Conservation (phyloP, 2,113 vertebrate species). For the Sakesphorus luctuosus region DNA sequence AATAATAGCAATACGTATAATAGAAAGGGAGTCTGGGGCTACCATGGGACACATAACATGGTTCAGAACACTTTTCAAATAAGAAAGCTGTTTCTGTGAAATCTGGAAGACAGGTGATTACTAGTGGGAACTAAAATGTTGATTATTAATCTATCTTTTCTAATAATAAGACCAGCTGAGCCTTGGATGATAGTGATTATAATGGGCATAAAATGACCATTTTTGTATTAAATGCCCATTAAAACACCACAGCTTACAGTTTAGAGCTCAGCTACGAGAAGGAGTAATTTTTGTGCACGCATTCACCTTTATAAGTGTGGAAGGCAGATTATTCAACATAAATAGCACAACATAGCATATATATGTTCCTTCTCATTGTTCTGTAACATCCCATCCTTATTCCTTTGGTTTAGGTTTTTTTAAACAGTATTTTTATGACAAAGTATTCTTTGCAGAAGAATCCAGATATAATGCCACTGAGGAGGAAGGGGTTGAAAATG, state of each 20-base stretch:
- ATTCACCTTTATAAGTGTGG: neutral
- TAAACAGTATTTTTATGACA: conserved; percentile 10
- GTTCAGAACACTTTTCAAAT: neutral
- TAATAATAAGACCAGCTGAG: neutral
- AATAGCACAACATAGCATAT: neutral
- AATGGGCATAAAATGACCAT: neutral
- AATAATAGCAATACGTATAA: conserved; percentile 42
- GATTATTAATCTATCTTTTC: conserved; percentile 1
- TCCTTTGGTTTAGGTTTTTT: neutral
- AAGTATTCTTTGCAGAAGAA: conserved; percentile 18
- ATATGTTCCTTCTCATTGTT: neutral
- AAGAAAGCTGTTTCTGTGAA: neutral
- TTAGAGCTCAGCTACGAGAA: neutral
- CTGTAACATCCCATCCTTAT: neutral
- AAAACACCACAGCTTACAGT: neutral
- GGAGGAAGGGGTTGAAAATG: neutral
- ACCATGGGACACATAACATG: neutral
- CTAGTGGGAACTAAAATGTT: neutral
- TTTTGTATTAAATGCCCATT: neutral
- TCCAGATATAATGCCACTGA: neutral
- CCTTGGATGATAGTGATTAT: neutral
- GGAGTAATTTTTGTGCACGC: neutral
- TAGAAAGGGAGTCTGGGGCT: neutral
- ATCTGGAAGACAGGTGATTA: neutral
- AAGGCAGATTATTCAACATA: neutral